Base-by-base conservation (phyloP, 2,888 invertebrate genomes). In the Nezara viridula region DNA sequence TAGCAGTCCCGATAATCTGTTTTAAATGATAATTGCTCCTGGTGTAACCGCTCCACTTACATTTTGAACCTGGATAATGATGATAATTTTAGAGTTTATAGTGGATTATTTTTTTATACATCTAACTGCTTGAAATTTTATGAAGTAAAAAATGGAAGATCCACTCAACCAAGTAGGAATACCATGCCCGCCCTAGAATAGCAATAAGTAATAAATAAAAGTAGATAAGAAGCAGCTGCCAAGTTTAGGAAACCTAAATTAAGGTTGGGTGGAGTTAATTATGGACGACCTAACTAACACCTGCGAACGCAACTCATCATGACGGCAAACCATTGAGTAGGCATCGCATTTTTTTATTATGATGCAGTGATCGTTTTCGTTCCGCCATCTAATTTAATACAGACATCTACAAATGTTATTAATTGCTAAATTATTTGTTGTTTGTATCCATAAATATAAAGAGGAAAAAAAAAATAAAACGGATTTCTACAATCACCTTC, bases 11-110 rank as follows among this genome's bases (percentile, higher is more conserved):
- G 19, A 73, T 73, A 73, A 73, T 37, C 66, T 73, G 66, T 73
- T 73, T 73, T 73, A 73, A 73, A 73, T 73, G 66, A 73, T 73
- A 73, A 73, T 73, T 73, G 66, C 66, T 73, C 19, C 66, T 9
- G 66, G 16, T 32, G 1, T 37, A 37, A 73, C 32, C 37, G 66
- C 32, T 73, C 37, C 37, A 73, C 32, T 19, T 37, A 73, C 32
- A 37, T 73, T 73, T 37, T 21, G 2, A 73, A 73, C 32, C 0
- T 7, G 32, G 19, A 21, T 37, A 32, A 37, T 60, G 66, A 37
- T 60, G 14, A 27, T 73, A 73, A 73, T 60, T 60, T 60, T 32
- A 60, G 27, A 27, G 9, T 1, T 55, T 12, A 55, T 0, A 27
- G 12, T 1, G 16, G 14, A 55, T 55, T n/a, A n/a, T 55, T n/a